Conservation (phyloP, 1,140 invertebrate genomes). For the Psilanteris sp. region DNA sequence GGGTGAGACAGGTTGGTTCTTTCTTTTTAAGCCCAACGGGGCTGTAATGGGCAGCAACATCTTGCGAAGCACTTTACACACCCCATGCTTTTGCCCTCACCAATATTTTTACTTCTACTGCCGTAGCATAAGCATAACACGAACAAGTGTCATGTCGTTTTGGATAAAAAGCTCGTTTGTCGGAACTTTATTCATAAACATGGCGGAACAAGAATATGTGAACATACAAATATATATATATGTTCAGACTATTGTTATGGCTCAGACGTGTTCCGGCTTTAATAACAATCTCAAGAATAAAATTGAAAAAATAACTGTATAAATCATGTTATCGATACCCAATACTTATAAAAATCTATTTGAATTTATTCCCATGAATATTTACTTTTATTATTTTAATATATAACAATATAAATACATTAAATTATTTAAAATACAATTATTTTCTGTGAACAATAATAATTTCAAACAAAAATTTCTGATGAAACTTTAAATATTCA, state of each 20-base stretch:
- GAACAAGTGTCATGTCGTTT: slow-evolving; percentile 66
- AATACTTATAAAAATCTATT: neutral
- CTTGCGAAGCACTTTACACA: slow-evolving; percentile 73
- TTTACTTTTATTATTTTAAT: too few species aligned
- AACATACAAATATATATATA: slow-evolving; percentile 59
- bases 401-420: too few species aligned
- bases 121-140: slow-evolving; percentile 62
- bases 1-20: slow-evolving; percentile 58
- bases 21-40: slow-evolving; percentile 70
- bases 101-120: slow-evolving; percentile 63
- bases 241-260: slow-evolving; percentile 61
- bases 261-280: slow-evolving; percentile 45
- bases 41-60: slow-evolving; percentile 77
- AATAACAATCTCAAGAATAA: slow-evolving; percentile 37
- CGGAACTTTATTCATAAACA: slow-evolving; percentile 66
- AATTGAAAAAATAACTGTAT: slow-evolving; percentile 26
- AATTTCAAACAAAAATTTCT: too few species aligned
- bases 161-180: slow-evolving; percentile 66
- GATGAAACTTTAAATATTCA: too few species aligned
- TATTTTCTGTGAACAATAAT: too few species aligned
- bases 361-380: too few species aligned
- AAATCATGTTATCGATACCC: neutral
- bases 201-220: slow-evolving; percentile 60
- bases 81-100: slow-evolving; percentile 65
- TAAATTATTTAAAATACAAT: too few species aligned